phyloP scores from a whole-genome alignment of 2,797 vertebrate species.

The Microcaecilia unicolor region DNA sequence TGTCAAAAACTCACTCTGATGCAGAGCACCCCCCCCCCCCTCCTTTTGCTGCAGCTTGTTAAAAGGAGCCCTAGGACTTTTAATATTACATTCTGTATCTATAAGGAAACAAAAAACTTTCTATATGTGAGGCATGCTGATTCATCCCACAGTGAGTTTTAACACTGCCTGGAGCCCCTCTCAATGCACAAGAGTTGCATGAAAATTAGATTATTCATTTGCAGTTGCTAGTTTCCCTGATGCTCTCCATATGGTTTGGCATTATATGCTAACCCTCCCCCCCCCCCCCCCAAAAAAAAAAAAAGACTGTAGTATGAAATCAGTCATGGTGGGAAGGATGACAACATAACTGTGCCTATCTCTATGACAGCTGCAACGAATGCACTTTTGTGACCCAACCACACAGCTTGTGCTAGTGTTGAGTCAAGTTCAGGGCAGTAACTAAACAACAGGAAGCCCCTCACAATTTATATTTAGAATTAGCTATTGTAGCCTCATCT shows the following conservation, averaged over 20 bases:
- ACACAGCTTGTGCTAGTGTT: constrained; percentile 1
- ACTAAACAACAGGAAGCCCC: constrained; percentile 17
- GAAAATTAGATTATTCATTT: constrained; percentile 13
- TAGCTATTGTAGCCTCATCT: constrained; percentile 24
- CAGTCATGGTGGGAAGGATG: constrained; percentile 5
- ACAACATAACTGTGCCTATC: background rate
- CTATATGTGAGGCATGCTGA: too few species aligned
- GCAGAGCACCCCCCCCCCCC: too few species aligned
- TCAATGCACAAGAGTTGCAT: background rate
- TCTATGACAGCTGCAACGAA: constrained; percentile 8
- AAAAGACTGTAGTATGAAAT: constrained; percentile 16
- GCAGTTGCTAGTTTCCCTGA: constrained; percentile 8
- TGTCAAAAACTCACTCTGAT: too few species aligned
- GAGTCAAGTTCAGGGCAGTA: constrained; percentile 4
- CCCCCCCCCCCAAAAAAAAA: constrained; percentile 10
- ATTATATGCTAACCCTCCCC: too few species aligned
- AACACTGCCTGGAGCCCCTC: too few species aligned
- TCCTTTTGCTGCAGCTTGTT: too few species aligned
- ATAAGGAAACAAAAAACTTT: too few species aligned
- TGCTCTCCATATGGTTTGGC: too few species aligned
- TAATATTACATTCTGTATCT: too few species aligned
- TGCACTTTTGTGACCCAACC: constrained; percentile 10
- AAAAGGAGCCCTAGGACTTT: too few species aligned
- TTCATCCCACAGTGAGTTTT: too few species aligned
- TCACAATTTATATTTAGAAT: constrained; percentile 21